A percentile compares a stretch with the other conserved stretches of the same genome.
Conservation (phyloP, 2,113 vertebrate species). For the Rhodinocichla rosea region DNA sequence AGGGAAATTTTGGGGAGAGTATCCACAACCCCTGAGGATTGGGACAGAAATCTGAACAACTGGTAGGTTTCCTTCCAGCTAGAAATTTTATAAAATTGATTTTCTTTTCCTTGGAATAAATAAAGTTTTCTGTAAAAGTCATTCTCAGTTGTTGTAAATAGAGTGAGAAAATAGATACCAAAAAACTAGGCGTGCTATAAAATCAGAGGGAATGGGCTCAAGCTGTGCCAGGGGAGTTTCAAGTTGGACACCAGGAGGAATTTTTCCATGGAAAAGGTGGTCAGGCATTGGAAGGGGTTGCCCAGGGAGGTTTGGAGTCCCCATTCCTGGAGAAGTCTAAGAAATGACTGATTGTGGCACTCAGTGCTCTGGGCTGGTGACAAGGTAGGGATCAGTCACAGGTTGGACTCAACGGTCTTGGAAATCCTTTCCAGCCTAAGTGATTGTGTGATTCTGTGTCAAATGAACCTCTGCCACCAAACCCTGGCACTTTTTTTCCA, state of each 20-base stretch:
- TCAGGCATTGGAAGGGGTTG: background rate
- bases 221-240: background rate
- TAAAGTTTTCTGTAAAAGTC: background rate
- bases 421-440: background rate
- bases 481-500: too few species aligned
- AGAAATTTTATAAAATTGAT: background rate
- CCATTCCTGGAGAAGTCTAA: background rate
- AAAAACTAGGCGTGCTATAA: background rate
- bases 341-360: accelerated
- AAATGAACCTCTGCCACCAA: background rate
- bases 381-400: accelerated
- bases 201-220: background rate
- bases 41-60: background rate
- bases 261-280: background rate
- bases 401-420: background rate
- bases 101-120: background rate
- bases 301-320: background rate
- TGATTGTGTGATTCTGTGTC: background rate
- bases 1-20: background rate
- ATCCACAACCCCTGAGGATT: accelerated
- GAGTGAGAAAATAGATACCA: background rate
- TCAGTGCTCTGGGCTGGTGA: background rate
- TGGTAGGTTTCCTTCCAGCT: background rate
- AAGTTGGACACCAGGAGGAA: background rate
- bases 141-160: background rate